A percentile compares a stretch with the other conserved stretches of the same genome.
Evolutionary conservation across 2,113 vertebrate species (phyloP).

Genomic region (Neodontobutis hainanensis): DNA sequence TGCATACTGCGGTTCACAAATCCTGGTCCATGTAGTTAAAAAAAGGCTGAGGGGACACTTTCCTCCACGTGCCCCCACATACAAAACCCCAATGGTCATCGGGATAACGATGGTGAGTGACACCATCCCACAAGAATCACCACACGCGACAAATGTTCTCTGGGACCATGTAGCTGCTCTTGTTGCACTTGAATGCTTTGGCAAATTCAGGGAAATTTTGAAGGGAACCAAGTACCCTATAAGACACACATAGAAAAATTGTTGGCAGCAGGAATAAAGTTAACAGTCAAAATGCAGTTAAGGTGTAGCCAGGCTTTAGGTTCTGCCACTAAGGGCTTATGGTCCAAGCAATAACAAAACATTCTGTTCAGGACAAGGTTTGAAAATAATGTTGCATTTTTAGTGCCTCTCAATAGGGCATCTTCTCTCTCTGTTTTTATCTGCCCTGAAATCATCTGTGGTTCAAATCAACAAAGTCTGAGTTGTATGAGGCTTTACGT

Average conservation of each 20-base stretch:
- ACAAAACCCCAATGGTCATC: constrained; percentile 54
- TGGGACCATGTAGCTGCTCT: constrained; percentile 85
- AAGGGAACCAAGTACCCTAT: constrained; percentile 91
- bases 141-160: constrained; percentile 87
- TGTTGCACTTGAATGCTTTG: constrained; percentile 87
- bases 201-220: constrained; percentile 94
- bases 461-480: too few relatives aligned
- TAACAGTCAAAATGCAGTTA: not conserved
- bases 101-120: constrained; percentile 34
- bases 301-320: not conserved
- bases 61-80: constrained; percentile 28
- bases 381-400: too few relatives aligned
- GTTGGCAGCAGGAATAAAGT: constrained; percentile 8
- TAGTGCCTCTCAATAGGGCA: too few relatives aligned
- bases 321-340: too few relatives aligned
- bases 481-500: too few relatives aligned
- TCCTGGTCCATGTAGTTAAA: constrained; percentile 55
- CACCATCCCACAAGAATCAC: constrained; percentile 76
- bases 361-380: too few relatives aligned
- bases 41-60: constrained; percentile 41
- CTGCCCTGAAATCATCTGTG: too few relatives aligned
- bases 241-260: constrained; percentile 22
- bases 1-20: constrained; percentile 58
- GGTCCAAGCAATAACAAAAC: too few relatives aligned
- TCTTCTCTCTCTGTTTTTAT: too few relatives aligned